Percentiles rank a stretch among this genome's conserved stretches.
phyloP scores from a whole-genome alignment of 2,888 invertebrate genomes.

The Cephonodes hylas region DNA sequence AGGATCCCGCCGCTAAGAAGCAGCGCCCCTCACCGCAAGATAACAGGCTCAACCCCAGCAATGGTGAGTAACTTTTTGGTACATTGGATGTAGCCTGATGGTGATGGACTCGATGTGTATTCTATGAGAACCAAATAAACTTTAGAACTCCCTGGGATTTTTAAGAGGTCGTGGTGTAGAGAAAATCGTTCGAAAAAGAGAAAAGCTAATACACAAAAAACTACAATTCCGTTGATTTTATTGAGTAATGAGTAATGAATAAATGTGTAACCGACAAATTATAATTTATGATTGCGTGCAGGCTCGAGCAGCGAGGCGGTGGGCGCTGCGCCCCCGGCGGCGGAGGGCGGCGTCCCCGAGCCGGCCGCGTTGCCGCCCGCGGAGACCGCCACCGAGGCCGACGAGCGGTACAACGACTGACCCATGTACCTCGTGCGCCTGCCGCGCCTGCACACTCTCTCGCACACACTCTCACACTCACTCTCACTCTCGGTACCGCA shows the following conservation, averaged over 20 bases:
- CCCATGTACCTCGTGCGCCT: background rate
- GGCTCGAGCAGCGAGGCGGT: conserved; percentile 4
- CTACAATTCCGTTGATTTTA: no score
- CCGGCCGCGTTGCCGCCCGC: conserved; percentile 56
- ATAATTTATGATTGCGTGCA: no score
- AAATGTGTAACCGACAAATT: no score
- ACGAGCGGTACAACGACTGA: conserved; percentile 61
- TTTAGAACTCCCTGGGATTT: no score
- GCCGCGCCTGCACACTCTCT: background rate
- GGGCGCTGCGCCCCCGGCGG: background rate
- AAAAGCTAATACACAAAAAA: no score
- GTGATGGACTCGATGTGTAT: no score
- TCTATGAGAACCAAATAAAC: no score
- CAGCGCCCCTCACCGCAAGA: conserved; percentile 44
- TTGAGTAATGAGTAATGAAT: no score
- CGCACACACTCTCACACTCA: background rate
- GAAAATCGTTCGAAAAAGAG: no score
- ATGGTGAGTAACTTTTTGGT: conserved; percentile 17
- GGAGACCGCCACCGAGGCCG: conserved; percentile 75
- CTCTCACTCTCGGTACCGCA: no score
- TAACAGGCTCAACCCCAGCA: conserved; percentile 38
- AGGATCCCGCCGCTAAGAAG: conserved; percentile 59
- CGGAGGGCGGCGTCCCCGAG: conserved; percentile 17
- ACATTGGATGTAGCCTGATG: no score
- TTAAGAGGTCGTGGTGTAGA: no score